Evolutionary conservation across 1,140 invertebrate genomes (phyloP).

Genomic region (Magallana angulata): DNA sequence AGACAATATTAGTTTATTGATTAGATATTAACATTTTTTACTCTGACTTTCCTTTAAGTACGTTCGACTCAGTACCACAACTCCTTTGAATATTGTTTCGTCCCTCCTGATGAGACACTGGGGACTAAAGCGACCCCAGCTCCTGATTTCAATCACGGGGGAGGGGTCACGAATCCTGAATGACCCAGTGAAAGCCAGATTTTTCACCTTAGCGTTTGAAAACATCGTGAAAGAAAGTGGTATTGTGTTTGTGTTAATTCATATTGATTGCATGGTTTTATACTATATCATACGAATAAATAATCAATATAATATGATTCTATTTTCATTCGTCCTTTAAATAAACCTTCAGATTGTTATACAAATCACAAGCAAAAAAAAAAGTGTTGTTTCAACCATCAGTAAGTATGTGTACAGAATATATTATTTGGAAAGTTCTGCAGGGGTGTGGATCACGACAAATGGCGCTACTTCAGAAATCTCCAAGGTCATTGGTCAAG

Average conservation of each 20-base stretch:
- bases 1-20: too few relatives aligned
- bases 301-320: too few relatives aligned
- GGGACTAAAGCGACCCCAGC: neutral
- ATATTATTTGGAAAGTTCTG: neutral
- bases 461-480: conserved; percentile 33
- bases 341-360: too few relatives aligned
- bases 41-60: neutral
- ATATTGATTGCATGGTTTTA: too few relatives aligned
- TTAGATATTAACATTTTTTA: too few relatives aligned
- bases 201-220: conserved; percentile 8
- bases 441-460: conserved; percentile 30
- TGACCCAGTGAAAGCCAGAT: neutral
- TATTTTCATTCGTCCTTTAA: too few relatives aligned
- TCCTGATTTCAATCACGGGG: conserved; percentile 21
- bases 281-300: too few relatives aligned
- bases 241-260: neutral
- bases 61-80: conserved; percentile 30
- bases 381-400: too few relatives aligned
- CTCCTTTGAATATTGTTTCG: neutral
- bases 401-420: too few relatives aligned
- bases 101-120: conserved; percentile 3
- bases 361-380: too few relatives aligned
- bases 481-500: conserved; percentile 29
- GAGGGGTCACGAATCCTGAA: neutral
- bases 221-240: conserved; percentile 38